Base-by-base conservation (phyloP, 2,888 invertebrate species). In the Aphodius sticticus region DNA sequence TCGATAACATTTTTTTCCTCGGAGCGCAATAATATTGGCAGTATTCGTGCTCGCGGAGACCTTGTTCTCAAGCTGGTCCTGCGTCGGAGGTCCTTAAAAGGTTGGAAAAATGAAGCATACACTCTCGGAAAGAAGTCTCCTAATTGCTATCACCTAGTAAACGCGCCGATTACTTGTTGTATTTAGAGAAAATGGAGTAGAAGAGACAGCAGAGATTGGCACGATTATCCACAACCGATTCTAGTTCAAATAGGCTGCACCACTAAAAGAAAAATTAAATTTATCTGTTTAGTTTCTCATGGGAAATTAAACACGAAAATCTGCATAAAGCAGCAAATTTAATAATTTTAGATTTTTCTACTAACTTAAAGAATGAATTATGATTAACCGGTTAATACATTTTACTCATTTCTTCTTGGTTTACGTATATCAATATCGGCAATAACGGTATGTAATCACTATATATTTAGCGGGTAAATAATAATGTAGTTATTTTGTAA, bases 11-110 rank as follows among this genome's bases (percentile, higher is more conserved):
- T 53, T 12, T 53, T 53, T 26, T 26, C 26, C 53, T 53, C 3
- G 3, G 53, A 53, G 53, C 12, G 53, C 53, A 53, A 53, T 53
- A 53, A 53, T 53, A 53, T 53, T 12, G 53, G 53, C 53, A 53
- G 12, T 53, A 7, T 53, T 53, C 26, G 26, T 53, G 53, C 53
- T 53, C 53, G 53, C 53, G 12, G 12, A 53, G 53, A 53, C 53
- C 53, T 53, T 53, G 53, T 53, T 53, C 53, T 71, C 71, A 71
- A 71, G 6, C 71, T 71, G 15, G 53, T 53, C 53, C 53, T 53
- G 53, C 53, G 12, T 9, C 53, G 53, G 7, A 53, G 53, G 53
- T 53, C 53, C 53, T 53, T 53, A 53, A 53, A 53, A 53, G 53
- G 53, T 9, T 12, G 53, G 12, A 53, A 53, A 53, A 53, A 53